These are phyloP conservation scores for Meliscaeva auricollis DNA, from an alignment of 2,888 invertebrate genomes.

Conservation along the genomic window DNA sequence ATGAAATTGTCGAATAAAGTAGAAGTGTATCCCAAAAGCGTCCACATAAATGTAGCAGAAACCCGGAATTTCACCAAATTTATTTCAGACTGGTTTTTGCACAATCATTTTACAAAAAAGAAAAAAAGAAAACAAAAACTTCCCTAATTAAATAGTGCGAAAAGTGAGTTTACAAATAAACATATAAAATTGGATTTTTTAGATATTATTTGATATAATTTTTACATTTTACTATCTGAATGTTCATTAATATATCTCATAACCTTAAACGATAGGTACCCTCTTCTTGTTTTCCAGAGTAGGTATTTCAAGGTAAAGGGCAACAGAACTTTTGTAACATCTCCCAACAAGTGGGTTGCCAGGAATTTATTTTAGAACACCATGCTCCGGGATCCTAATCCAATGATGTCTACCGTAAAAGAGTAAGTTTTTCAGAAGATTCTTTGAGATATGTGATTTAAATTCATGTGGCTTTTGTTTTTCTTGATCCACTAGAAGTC, in stretches of 20 bases:
- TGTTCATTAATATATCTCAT: too few relatives aligned
- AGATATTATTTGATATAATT: too few relatives aligned
- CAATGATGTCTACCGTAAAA: conserved; percentile 6
- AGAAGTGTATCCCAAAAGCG: background rate
- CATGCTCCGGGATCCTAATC: conserved; percentile 29
- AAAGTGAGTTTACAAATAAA: too few relatives aligned
- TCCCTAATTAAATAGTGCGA: too few relatives aligned
- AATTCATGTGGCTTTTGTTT: background rate
- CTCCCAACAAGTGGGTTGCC: conserved; percentile 32
- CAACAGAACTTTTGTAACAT: background rate
- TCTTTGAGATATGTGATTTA: background rate
- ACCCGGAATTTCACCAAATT: background rate
- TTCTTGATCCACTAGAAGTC: background rate
- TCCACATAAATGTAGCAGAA: conserved; percentile 14
- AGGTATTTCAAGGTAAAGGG: conserved; percentile 13
- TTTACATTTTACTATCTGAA: too few relatives aligned
- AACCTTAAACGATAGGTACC: background rate
- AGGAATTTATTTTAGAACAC: background rate
- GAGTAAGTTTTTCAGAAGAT: background rate
- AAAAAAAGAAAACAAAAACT: conserved; percentile 2
- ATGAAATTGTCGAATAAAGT: conserved; percentile 17
- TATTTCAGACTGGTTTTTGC: conserved; percentile 19
- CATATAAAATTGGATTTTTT: too few relatives aligned
- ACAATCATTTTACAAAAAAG: conserved; percentile 29
- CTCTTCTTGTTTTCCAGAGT: background rate